A percentile compares a stretch with the other conserved stretches of the same genome.
Conservation (phyloP, 2,113 vertebrate species). For the Axis porcinus region DNA sequence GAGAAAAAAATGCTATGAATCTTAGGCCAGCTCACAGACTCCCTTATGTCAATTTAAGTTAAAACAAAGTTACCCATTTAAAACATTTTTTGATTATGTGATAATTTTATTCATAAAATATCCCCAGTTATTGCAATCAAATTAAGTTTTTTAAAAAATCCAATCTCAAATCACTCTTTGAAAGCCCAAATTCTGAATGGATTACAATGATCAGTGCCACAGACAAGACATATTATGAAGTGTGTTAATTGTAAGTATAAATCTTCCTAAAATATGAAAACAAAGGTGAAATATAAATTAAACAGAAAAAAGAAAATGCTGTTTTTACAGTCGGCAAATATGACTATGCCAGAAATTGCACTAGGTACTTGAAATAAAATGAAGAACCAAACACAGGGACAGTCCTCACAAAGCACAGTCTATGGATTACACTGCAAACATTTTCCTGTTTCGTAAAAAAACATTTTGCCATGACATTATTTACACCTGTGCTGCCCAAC, state of each 20-base stretch:
- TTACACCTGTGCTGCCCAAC: neutral
- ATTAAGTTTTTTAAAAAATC: neutral
- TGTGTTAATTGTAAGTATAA: neutral
- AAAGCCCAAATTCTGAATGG: neutral
- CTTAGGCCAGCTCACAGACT: slow-evolving; percentile 43
- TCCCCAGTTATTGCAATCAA: slow-evolving; percentile 26
- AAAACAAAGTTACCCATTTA: slow-evolving; percentile 68
- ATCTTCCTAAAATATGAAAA: neutral
- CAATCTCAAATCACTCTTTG: neutral
- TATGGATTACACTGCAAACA: neutral
- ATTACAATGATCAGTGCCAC: neutral
- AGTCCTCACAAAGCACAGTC: neutral
- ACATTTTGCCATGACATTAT: neutral
- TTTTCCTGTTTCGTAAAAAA: neutral
- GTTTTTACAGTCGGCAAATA: neutral
- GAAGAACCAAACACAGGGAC: neutral
- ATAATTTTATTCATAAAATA: slow-evolving; percentile 64
- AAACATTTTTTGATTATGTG: slow-evolving; percentile 64
- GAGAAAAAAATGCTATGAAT: slow-evolving; percentile 37
- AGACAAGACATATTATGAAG: neutral
- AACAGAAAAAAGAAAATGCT: neutral
- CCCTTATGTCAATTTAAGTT: slow-evolving; percentile 63
- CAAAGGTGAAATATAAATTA: neutral
- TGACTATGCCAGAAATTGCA: neutral
- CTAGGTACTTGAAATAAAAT: neutral